Conservation (phyloP, 92 coral and sea anemone genomes). For the Phenganax marumi region DNA sequence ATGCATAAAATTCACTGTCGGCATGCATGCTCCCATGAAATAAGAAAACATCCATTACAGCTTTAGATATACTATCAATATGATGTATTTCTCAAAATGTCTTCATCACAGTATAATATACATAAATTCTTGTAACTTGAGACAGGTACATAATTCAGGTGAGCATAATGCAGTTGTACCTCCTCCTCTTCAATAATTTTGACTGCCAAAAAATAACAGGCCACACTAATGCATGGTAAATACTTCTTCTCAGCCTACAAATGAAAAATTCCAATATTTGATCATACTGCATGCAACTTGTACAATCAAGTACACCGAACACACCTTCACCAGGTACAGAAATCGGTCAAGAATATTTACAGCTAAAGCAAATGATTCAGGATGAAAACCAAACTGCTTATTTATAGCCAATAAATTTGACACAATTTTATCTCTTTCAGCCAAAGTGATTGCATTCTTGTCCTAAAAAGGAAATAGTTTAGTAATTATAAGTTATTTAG, state of each 20-base stretch:
- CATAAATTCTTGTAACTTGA: too few species aligned
- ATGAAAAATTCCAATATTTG: not conserved
- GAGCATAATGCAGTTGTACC: slow-evolving; percentile 47
- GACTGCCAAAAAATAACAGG: slow-evolving; percentile 88
- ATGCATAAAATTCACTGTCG: not conserved
- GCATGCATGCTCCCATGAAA: too few species aligned
- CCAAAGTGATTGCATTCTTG: slow-evolving; percentile 34
- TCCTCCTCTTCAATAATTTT: slow-evolving; percentile 99
- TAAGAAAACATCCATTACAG: too few species aligned
- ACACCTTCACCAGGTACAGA: slow-evolving; percentile 86
- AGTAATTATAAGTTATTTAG: not conserved
- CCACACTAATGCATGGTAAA: slow-evolving; percentile 85
- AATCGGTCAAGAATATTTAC: slow-evolving; percentile 87
- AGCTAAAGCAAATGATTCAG: slow-evolving; percentile 94
- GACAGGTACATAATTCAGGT: too few species aligned
- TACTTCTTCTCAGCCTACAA: slow-evolving; percentile 87
- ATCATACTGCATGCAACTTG: not conserved
- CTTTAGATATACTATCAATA: too few species aligned
- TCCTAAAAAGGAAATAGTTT: not conserved
- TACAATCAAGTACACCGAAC: not conserved
- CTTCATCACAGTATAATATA: not conserved
- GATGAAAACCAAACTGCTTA: slow-evolving; percentile 92
- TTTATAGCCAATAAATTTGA: slow-evolving; percentile 71
- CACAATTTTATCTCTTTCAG: slow-evolving; percentile 72
- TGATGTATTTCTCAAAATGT: not conserved